A percentile compares a stretch with the other conserved stretches of the same genome.
These are phyloP conservation scores for Henicopernis longicauda DNA, from an alignment of 2,113 vertebrate species.

Conservation along the genomic window DNA sequence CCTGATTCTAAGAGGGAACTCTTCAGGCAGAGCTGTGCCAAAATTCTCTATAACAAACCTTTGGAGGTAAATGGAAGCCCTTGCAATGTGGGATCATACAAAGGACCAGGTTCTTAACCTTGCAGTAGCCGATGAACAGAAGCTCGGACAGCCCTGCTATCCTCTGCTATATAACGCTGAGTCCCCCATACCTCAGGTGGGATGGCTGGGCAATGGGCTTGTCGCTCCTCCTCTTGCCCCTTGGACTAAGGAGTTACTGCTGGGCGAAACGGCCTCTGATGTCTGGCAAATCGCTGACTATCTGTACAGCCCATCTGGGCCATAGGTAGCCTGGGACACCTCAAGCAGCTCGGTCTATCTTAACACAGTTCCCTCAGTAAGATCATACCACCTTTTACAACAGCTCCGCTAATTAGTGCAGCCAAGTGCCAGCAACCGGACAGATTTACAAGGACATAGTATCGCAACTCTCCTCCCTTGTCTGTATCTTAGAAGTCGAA, in stretches of 20 bases:
- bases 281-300: background rate
- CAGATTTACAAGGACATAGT: background rate
- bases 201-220: accelerated
- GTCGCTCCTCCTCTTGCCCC: background rate
- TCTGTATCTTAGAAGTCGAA: background rate
- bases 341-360: background rate
- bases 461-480: background rate
- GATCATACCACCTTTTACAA: background rate
- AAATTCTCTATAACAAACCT: background rate
- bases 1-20: background rate
- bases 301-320: background rate
- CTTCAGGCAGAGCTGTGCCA: background rate
- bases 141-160: background rate
- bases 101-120: background rate
- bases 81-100: background rate
- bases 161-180: background rate
- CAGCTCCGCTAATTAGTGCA: constrained; percentile 12
- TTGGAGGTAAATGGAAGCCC: background rate
- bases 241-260: background rate
- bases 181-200: background rate
- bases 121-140: background rate
- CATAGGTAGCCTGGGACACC: background rate
- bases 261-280: accelerated
- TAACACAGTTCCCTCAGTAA: background rate
- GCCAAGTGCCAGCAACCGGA: background rate